A percentile compares a stretch with the other conserved stretches of the same genome.
phyloP scores from a whole-genome alignment of 2,113 vertebrate genomes.

The Collichthys lucidus region DNA sequence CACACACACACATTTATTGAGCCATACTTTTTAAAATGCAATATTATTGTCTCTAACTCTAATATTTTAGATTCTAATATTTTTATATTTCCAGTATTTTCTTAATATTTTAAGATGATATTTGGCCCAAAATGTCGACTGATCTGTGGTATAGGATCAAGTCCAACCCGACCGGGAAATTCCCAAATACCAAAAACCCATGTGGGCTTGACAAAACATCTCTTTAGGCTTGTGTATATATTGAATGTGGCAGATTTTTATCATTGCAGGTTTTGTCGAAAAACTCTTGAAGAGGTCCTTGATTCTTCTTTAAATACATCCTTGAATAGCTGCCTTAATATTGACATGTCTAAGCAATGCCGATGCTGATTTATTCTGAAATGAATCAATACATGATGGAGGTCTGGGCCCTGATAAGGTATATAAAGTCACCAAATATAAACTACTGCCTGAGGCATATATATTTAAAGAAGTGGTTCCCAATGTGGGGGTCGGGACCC shows the following conservation, averaged over 20 bases:
- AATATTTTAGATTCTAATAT: not conserved
- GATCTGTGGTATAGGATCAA: constrained; percentile 2
- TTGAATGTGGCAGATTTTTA: constrained; percentile 26
- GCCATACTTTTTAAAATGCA: not conserved
- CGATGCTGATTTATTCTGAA: constrained; percentile 42
- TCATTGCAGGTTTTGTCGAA: constrained; percentile 13
- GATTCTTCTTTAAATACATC: constrained; percentile 21
- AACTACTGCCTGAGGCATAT: constrained; percentile 33
- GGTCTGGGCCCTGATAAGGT: constrained; percentile 34
- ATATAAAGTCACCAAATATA: constrained; percentile 37
- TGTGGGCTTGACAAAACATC: not conserved
- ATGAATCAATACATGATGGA: constrained; percentile 48
- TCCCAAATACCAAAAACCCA: not conserved
- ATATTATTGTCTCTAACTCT: not conserved
- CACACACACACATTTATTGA: not conserved
- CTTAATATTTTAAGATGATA: not conserved
- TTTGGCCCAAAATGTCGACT: not conserved
- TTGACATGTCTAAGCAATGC: constrained; percentile 39
- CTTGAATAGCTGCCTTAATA: constrained; percentile 31
- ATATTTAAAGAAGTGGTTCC: constrained; percentile 7
- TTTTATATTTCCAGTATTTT: too few species aligned
- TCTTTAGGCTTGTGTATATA: not conserved
- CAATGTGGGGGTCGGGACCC: not conserved
- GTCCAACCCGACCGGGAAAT: not conserved
- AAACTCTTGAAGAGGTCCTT: constrained; percentile 21